Conservation (phyloP, 2,888 invertebrate genomes). For the Podotricha telesiphe region DNA sequence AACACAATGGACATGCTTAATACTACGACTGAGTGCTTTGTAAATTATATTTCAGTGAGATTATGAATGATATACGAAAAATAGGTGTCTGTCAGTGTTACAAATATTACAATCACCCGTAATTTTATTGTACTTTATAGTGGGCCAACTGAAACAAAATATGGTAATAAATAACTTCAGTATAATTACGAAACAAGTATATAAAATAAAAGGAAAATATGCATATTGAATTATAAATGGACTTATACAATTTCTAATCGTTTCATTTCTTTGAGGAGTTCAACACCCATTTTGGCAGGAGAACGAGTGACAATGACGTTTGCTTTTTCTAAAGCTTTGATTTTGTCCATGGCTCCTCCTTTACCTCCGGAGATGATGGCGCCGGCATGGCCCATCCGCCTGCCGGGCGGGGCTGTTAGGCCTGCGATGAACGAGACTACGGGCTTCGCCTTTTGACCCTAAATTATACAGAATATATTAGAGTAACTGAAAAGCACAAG, state of each 20-base stretch:
- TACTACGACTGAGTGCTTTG: constrained; percentile 55
- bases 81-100: constrained; percentile 47
- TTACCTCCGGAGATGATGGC: constrained; percentile 99
- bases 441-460: constrained; percentile 96
- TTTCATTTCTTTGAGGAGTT: constrained; percentile 95
- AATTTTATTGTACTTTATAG: neutral
- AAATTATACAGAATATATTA: constrained; percentile 50
- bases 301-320: constrained; percentile 97
- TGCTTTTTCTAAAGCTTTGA: constrained; percentile 95
- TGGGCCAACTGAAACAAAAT: constrained; percentile 49
- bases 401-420: constrained; percentile 97
- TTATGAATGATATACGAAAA: constrained; percentile 24
- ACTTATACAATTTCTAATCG: constrained; percentile 86
- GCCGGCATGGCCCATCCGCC: constrained; percentile 99
- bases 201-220: constrained; percentile 60
- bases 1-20: constrained; percentile 44
- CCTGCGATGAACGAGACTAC: constrained; percentile 99
- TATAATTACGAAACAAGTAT: constrained; percentile 71
- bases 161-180: constrained; percentile 69
- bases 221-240: constrained; percentile 47
- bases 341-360: constrained; percentile 99
- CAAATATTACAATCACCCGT: constrained; percentile 47
- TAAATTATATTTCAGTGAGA: constrained; percentile 52
- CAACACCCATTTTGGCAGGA: constrained; percentile 97
- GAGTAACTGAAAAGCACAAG: constrained; percentile 10